These are phyloP conservation scores for Crypturellus undulatus DNA, from an alignment of 2,113 vertebrate species.

Conservation along the genomic window DNA sequence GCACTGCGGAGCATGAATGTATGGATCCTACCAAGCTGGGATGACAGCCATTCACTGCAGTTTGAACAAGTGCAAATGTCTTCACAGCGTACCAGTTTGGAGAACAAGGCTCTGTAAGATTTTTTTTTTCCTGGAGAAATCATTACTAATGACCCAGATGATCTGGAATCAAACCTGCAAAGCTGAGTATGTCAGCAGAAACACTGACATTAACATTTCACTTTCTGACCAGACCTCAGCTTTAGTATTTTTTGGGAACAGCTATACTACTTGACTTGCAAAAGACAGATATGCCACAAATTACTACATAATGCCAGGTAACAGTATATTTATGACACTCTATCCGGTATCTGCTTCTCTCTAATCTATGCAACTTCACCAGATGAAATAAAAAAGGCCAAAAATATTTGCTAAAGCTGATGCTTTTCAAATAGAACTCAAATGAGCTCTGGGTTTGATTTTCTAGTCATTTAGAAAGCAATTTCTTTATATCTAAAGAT, in stretches of 20 bases:
- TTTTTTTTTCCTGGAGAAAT: neutral
- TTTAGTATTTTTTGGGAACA: neutral
- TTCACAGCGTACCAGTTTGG: neutral
- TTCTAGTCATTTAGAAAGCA: neutral
- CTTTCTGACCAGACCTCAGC: neutral
- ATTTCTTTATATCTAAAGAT: neutral
- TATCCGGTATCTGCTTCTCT: neutral
- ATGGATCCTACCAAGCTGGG: neutral
- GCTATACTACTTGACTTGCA: neutral
- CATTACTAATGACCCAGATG: neutral
- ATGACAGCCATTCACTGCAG: neutral
- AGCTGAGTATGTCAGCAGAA: neutral
- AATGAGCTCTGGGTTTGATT: neutral
- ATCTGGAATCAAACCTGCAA: neutral
- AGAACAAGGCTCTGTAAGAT: neutral
- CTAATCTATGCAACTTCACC: neutral
- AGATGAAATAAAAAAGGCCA: neutral
- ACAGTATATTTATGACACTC: neutral
- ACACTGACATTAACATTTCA: neutral
- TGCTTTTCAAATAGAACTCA: neutral
- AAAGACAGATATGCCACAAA: neutral
- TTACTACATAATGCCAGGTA: neutral
- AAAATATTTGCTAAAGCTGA: neutral
- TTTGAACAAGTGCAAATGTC: neutral
- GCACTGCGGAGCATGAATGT: fast-evolving